Base-by-base conservation (phyloP, 2,888 invertebrate species). In the Rhimphoctona megacephalus region DNA sequence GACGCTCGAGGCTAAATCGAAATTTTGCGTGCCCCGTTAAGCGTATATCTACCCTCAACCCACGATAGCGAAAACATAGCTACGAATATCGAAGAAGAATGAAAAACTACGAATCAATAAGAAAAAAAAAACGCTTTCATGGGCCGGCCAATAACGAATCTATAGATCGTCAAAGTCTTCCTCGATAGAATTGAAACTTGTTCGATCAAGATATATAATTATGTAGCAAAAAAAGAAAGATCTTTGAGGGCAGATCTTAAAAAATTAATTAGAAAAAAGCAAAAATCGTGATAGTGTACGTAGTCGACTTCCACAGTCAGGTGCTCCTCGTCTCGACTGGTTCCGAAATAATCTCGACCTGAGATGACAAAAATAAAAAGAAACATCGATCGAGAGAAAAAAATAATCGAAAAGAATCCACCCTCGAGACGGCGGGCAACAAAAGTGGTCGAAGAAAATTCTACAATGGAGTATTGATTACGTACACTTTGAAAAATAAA, bases 141-240 rank as follows among this genome's bases (percentile, higher is more conserved):
- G 30, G 8, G 11, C 76, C 54, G 54, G 61, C 49, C 54, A 76
- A 77, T 72, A 86, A 78, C 52, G 69, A 70, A 67, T 25, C 76
- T 88, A 87, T 86, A 87, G 81, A 89, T 86, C 92, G 90, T 92
- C 92, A 90, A 92, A 92, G 90, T 90, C 91, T 90, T 90, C 89
- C 91, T 92, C 91, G 89, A 84, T 87, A 91, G 94, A 94, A 94
- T 94, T 93, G 94, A 94, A 94, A 93, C 94, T 94, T 94, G 94
- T 94, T 94, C 94, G 94, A 94, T 94, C 89, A 89, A 79, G 69
- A 80, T 79, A 79, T 73, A 78, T 74, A 72, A 82, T 86, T 81
- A 83, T 46, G 67, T 85, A 85, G 85, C 88, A 87, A 91, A 89
- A 88, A 88, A 88, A 83, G 86, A 88, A 89, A 85, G 81, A 88